These are phyloP conservation scores for Aplodontia rufa DNA, from an alignment of 2,113 vertebrate genomes.

Conservation along the genomic window DNA sequence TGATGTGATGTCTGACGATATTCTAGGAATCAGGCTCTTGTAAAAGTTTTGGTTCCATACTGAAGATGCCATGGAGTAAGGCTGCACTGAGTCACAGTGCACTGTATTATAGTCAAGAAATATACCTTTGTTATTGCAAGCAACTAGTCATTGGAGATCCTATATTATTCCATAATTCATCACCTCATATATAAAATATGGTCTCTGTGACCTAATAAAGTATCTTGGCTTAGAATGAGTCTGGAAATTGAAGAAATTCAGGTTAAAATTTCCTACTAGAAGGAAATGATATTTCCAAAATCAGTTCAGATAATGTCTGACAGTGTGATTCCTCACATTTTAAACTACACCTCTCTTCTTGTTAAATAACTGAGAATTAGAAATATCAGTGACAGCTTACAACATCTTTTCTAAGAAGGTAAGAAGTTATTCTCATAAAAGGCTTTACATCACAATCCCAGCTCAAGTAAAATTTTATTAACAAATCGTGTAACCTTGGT, in stretches of 20 bases:
- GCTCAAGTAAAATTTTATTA: constrained; percentile 55
- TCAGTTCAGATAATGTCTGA: neutral
- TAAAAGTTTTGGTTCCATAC: neutral
- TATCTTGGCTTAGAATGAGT: neutral
- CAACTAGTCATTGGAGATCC: neutral
- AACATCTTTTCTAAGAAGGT: neutral
- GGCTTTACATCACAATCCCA: neutral
- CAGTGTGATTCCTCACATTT: neutral
- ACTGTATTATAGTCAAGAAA: neutral
- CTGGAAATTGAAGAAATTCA: neutral
- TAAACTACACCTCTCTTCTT: neutral
- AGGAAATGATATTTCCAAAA: neutral
- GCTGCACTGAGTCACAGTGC: neutral
- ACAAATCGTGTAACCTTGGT: constrained; percentile 2
- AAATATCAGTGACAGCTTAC: neutral
- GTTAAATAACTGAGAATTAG: neutral
- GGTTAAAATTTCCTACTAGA: neutral
- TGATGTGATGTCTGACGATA: neutral
- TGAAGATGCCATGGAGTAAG: neutral
- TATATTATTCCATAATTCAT: neutral
- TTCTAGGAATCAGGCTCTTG: neutral
- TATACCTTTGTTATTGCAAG: neutral
- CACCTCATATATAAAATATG: neutral
- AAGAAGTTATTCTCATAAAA: constrained; percentile 12
- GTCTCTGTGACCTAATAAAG: neutral